Evolutionary conservation across 2,888 invertebrate genomes (phyloP).

Genomic region (Mythimna ferrago): DNA sequence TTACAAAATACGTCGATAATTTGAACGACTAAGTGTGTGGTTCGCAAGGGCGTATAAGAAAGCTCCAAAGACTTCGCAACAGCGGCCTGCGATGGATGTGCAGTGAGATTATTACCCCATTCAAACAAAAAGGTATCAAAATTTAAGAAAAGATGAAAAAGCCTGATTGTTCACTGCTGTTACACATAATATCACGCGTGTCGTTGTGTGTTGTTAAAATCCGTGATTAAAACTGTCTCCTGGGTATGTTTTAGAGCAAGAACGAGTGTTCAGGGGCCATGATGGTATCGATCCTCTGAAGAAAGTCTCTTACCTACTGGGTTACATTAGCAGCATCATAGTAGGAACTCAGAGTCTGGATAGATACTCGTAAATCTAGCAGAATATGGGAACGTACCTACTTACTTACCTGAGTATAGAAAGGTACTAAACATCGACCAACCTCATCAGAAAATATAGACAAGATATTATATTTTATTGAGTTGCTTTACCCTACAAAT

Average conservation of each 20-base stretch:
- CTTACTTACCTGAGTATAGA: background rate
- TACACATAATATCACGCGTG: too few relatives aligned
- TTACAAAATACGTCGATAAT: background rate
- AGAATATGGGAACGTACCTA: background rate
- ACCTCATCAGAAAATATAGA: background rate
- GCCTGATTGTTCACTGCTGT: too few relatives aligned
- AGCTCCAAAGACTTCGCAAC: background rate
- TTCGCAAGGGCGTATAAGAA: background rate
- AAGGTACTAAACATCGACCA: background rate
- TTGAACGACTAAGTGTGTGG: too few relatives aligned
- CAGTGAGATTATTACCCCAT: background rate
- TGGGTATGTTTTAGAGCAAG: background rate
- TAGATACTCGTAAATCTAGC: background rate
- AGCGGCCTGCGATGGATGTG: background rate
- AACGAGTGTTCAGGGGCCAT: background rate
- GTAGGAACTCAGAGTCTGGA: background rate
- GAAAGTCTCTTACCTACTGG: background rate
- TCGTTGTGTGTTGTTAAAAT: too few relatives aligned
- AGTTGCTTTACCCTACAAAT: conserved; percentile 21
- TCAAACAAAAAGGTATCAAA: too few relatives aligned
- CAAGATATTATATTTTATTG: background rate
- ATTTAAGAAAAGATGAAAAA: too few relatives aligned
- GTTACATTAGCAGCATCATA: background rate
- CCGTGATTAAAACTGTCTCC: background rate
- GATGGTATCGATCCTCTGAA: background rate